phyloP scores from a whole-genome alignment of 2,797 vertebrate genomes.

The Dermochelys coriacea region DNA sequence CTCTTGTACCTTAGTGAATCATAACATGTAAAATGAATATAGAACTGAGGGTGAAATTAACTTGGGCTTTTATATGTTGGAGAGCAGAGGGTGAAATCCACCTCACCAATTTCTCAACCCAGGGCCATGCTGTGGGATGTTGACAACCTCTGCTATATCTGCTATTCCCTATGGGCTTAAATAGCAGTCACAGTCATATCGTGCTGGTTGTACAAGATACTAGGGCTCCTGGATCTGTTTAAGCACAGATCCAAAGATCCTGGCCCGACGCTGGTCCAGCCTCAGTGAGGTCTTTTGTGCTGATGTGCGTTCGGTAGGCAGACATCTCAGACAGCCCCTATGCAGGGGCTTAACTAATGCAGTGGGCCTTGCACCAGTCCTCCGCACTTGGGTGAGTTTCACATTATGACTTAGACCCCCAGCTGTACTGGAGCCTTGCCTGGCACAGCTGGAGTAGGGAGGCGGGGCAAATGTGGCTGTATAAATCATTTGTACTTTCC shows the following conservation, averaged over 20 bases:
- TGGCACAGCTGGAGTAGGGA: background rate
- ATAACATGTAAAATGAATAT: constrained; percentile 47
- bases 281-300: background rate
- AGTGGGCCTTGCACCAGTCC: background rate
- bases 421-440: background rate
- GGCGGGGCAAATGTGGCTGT: background rate
- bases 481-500: constrained; percentile 43
- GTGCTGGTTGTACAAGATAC: background rate
- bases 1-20: constrained; percentile 55
- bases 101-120: background rate
- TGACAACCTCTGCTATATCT: background rate
- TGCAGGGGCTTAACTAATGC: rapidly evolving
- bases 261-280: background rate
- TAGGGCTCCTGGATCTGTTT: background rate
- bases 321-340: rapidly evolving
- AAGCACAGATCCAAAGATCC: background rate
- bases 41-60: constrained; percentile 50
- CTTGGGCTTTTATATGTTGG: background rate
- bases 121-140: background rate
- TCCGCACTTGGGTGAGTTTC: rapidly evolving
- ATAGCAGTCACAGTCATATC: background rate
- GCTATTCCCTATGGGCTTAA: no score
- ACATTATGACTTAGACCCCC: background rate
- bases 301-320: background rate
- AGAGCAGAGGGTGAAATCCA: background rate